Evolutionary conservation across 1,140 invertebrate species (phyloP), one percentile per base, ranked within the genome.

Genomic region (Papilio dardanus): DNA sequence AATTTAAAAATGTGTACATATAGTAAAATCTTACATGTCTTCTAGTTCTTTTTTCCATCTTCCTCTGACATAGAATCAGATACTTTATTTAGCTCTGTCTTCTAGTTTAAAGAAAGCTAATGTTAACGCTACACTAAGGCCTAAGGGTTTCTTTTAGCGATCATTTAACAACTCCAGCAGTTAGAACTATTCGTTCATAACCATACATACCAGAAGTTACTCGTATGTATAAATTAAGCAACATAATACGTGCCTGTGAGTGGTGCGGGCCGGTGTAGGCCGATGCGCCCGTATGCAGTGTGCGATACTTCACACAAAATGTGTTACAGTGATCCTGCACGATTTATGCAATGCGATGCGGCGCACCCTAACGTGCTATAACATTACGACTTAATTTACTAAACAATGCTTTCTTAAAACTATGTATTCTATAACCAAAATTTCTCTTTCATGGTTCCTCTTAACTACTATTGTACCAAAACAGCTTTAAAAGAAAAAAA

Each of bases 311-410:
- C 19, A 58, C 50, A 28, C 50, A 58, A 62, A 62, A 62, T 62
- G 54, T 62, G 54, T 62, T 62, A 62, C 54, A 62, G 54, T 62
- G 54, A 62, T 62, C 54, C 54, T 14, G 12, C 54, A 28, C 10
- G 54, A 62, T 62, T 62, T 62, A 62, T 62, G 24, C 54, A 62
- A 14, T 62, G 54, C 50, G 21, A 21, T 62, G 54, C 54, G 24
- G 54, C 54, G 24, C n/a, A 7, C n/a, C 19, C 54, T 28, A 58
- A 28, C n/a, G 54, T 58, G 54, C 21, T 14, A 58, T 7, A 50
- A 3, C 54, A 28, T 58, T 58, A 58, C 24, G 54, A 58, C 24
- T 58, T 58, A 58, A 58, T 58, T 58, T 10, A 12, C 8, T 28
- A 58, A 58, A 58, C 24, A 58, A 58, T 28, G 54, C 21, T 28